These are phyloP conservation scores for Scleropages formosus DNA, from an alignment of 2,797 vertebrate genomes.

Conservation along the genomic window DNA sequence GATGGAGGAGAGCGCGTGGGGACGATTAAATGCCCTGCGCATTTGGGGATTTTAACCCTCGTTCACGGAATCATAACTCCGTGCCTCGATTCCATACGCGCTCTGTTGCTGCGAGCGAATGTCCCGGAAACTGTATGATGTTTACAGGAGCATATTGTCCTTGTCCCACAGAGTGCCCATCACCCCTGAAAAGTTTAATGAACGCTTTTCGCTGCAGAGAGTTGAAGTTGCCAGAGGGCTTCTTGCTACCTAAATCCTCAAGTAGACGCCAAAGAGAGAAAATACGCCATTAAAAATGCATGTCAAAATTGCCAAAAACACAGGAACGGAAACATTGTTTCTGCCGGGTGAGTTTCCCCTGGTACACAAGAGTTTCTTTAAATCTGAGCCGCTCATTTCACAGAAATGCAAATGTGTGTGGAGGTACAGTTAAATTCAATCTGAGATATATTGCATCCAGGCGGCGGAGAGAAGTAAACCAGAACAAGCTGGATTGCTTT, in stretches of 20 bases:
- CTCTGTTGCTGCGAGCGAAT: neutral
- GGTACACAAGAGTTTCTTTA: conserved; percentile 59
- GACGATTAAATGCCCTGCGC: neutral
- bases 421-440: conserved; percentile 63
- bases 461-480: conserved; percentile 57
- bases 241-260: conserved; percentile 18
- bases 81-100: neutral
- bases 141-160: neutral
- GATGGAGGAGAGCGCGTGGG: neutral
- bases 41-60: neutral
- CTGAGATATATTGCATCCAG: conserved; percentile 56
- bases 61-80: too few relatives aligned
- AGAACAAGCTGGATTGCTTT: conserved; percentile 59
- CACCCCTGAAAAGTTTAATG: conserved; percentile 15
- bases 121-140: neutral
- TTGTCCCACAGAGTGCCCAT: neutral
- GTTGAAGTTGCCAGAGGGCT: conserved; percentile 1
- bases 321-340: conserved; percentile 59
- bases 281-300: conserved; percentile 36
- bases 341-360: conserved; percentile 59
- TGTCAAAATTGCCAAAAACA: conserved; percentile 55
- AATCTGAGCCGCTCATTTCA: conserved; percentile 61
- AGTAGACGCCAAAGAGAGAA: conserved; percentile 25
- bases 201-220: conserved; percentile 26
- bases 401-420: conserved; percentile 68